Base-by-base conservation (phyloP, 2,797 vertebrate species). In the Sebastes umbrosus region DNA sequence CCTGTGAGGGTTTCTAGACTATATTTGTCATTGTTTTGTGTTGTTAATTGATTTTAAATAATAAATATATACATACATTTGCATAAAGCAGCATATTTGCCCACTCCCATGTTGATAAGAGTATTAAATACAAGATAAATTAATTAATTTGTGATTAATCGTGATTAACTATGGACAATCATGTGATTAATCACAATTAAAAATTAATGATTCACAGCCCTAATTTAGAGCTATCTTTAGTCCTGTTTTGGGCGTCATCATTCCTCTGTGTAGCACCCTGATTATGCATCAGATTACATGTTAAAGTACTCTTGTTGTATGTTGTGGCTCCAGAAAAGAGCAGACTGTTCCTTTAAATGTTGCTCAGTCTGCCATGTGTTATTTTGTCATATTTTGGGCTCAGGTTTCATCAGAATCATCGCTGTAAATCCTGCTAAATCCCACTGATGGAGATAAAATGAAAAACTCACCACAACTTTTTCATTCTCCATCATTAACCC, bases 381-480 rank as follows among this genome's bases (percentile, higher is more conserved):
- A 68, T 25, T 36, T 24, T 18, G 13, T 3, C 71, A 64, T 54
- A 52, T 77, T 69, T 63, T 16, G 6, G 16, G 4, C 58, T 84
- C 16, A 8, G 20, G 39, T 73, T 69, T 12, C 62, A 54, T 54
- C 39, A 22, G 27, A 25, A 62, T 75, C 46, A 57, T 55, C 25
- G 3, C 16, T 1, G 29, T 78, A 69, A 75, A 84, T 69, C 81
- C 67, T 27, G 2, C 46, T 46, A 60, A 76, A 79, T 75, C 67
- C 59, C 62, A 73, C 22, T 50, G 58, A 79, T 76, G 60, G 62
- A 50, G 58, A 54, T 60, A 24, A 43, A 78, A 75, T 70, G 9
- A 69, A 62, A 66, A 79, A 75, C 59, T 75, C 58, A 52, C n/a
- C 69, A 71, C 20, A 59, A 13, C 54, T 77, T 70, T 36, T 36